These are phyloP conservation scores for Acromyrmex heyeri DNA, from an alignment of 1,140 invertebrate species.

Conservation along the genomic window DNA sequence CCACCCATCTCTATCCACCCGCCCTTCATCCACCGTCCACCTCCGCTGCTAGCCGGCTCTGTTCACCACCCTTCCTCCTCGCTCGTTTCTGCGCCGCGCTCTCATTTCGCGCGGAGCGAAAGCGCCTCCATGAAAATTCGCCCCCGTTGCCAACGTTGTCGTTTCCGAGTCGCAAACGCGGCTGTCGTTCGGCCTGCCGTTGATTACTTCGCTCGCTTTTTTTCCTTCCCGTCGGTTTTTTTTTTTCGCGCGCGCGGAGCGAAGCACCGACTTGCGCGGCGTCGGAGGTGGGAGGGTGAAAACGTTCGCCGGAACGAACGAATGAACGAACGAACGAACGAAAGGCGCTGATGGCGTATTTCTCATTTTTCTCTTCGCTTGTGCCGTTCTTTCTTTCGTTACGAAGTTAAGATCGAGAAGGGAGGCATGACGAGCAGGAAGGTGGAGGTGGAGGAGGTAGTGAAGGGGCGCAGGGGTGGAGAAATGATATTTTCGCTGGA, in stretches of 20 bases:
- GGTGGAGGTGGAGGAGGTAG: not conserved
- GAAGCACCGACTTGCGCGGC: conserved; percentile 4
- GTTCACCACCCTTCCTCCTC: not conserved
- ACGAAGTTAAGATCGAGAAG: conserved; percentile 26
- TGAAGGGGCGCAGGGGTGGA: conserved; percentile 26
- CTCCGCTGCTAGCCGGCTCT: not conserved
- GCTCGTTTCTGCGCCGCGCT: conserved; percentile 45
- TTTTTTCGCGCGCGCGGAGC: not conserved
- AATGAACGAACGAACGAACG: conserved; percentile 24
- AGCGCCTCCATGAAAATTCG: conserved; percentile 76
- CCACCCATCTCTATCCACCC: conserved; percentile 56
- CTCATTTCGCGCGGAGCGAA: conserved; percentile 69
- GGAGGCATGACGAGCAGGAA: not conserved
- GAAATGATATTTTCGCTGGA: conserved; percentile 59
- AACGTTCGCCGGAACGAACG: conserved; percentile 14
- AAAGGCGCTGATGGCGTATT: conserved; percentile 50
- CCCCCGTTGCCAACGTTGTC: conserved; percentile 65
- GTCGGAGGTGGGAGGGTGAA: not conserved
- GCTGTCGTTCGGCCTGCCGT: conserved; percentile 66
- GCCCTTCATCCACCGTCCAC: conserved; percentile 35
- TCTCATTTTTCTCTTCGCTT: conserved; percentile 42
- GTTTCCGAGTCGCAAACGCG: conserved; percentile 69
- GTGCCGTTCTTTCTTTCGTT: conserved; percentile 45
- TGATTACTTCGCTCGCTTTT: conserved; percentile 72
- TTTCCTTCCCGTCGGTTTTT: conserved; percentile 7